Evolutionary conservation across 2,888 invertebrate genomes (phyloP).

Genomic region (Periphyllus acericola): DNA sequence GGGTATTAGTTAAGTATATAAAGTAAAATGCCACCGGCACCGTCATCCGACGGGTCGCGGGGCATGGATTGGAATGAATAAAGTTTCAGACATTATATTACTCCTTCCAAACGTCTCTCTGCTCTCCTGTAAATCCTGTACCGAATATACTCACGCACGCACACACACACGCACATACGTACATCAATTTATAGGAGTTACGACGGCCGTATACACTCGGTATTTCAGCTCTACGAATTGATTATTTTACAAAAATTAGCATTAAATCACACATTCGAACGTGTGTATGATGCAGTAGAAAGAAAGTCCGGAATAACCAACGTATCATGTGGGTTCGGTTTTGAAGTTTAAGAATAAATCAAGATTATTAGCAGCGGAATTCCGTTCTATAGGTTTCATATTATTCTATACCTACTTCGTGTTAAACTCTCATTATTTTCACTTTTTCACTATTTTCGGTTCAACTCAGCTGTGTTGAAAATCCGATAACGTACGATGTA

Average conservation of each 20-base stretch:
- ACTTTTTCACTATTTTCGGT: no score
- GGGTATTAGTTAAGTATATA: background rate
- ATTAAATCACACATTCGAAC: background rate
- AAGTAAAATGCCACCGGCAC: background rate
- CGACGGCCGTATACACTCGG: background rate
- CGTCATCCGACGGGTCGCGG: background rate
- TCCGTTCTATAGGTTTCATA: no score
- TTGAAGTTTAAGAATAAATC: conserved; percentile 43
- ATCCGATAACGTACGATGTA: background rate
- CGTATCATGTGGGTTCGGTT: background rate
- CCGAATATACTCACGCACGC: background rate
- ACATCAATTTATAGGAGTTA: no score
- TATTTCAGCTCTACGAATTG: background rate
- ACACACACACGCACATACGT: background rate
- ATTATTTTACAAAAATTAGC: conserved; percentile 2
- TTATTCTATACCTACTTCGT: no score
- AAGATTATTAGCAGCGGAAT: background rate
- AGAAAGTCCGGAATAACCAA: background rate
- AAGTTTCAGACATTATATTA: conserved; percentile 40
- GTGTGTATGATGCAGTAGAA: background rate
- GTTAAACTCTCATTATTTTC: no score
- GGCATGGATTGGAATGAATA: conserved; percentile 6
- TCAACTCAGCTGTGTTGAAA: background rate
- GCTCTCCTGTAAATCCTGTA: background rate
- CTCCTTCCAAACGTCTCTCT: background rate